A percentile compares a stretch with the other conserved stretches of the same genome.
phyloP scores from a whole-genome alignment of 2,888 invertebrate genomes.

The Leptinotarsa juncta region DNA sequence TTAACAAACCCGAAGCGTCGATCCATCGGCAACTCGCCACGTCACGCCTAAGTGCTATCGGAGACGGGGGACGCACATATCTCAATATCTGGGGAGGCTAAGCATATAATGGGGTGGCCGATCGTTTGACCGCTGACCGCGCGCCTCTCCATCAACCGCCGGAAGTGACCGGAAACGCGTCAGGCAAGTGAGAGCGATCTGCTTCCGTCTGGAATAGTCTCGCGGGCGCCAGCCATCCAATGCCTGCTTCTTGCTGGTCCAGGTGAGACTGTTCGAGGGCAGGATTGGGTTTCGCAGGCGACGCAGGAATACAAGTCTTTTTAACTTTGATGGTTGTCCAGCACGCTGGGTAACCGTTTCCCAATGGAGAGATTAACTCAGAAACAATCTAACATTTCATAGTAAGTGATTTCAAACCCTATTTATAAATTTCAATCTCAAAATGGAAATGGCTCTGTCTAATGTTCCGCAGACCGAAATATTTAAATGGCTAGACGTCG shows the following conservation, averaged over 20 bases:
- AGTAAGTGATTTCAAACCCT: too few species aligned
- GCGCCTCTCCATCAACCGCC: conserved; percentile 51
- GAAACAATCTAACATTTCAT: too few species aligned
- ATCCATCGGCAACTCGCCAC: conserved; percentile 23
- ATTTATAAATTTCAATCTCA: too few species aligned
- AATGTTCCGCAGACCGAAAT: too few species aligned
- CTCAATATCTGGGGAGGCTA: conserved; percentile 21
- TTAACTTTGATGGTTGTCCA: too few species aligned
- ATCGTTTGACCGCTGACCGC: conserved; percentile 56
- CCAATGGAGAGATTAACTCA: too few species aligned
- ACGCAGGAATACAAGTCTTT: neutral
- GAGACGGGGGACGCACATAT: conserved; percentile 18
- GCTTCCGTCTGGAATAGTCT: conserved; percentile 46
- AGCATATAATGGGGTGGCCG: conserved; percentile 48
- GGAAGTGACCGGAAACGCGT: conserved; percentile 52
- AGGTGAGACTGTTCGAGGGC: conserved; percentile 42
- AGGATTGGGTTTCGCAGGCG: neutral
- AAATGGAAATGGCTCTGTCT: too few species aligned
- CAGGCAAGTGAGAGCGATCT: conserved; percentile 52
- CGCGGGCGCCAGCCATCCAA: conserved; percentile 70
- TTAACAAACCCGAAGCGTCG: conserved; percentile 1
- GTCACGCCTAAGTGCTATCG: conserved; percentile 24
- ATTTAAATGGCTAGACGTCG: too few species aligned
- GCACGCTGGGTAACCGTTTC: too few species aligned
- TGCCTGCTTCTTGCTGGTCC: conserved; percentile 65